Conservation (phyloP, 30 jellyfish, hydroid and myxozoan species). For the Mastigias papua region DNA sequence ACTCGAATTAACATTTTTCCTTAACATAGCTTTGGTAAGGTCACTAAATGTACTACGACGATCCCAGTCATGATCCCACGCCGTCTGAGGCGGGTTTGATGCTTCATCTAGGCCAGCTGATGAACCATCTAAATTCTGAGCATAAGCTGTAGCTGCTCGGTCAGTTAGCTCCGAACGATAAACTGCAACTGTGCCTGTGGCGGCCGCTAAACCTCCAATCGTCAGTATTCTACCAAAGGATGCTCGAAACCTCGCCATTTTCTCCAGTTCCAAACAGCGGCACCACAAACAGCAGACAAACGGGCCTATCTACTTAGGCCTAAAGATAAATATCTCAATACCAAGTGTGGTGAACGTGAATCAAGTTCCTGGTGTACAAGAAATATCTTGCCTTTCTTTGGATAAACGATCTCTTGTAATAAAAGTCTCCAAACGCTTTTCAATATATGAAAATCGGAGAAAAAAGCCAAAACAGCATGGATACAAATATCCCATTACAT, state of each 20-base stretch:
- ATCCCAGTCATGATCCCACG: constrained; percentile 93
- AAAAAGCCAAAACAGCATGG: not conserved
- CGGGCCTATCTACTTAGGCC: constrained; percentile 19
- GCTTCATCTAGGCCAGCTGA: constrained; percentile 25
- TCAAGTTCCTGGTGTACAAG: not conserved
- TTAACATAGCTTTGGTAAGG: constrained; percentile 16
- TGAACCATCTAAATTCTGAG: constrained; percentile 49
- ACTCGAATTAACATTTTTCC: constrained; percentile 1
- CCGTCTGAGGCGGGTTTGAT: constrained; percentile 20
- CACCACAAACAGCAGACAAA: not conserved
- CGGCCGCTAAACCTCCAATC: constrained; percentile 90
- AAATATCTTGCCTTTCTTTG: not conserved
- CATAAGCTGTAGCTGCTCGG: constrained; percentile 52
- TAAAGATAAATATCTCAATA: not conserved
- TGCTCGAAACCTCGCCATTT: constrained; percentile 78
- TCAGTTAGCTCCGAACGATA: constrained; percentile 62
- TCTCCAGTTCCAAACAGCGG: not conserved
- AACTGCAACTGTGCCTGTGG: constrained; percentile 74
- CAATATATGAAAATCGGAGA: not conserved
- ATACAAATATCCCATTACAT: not conserved
- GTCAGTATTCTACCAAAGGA: constrained; percentile 78
- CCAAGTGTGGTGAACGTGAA: not conserved
- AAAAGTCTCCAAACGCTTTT: not conserved
- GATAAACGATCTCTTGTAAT: not conserved
- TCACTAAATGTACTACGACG: constrained; percentile 26